Percentiles rank a stretch among this genome's conserved stretches.
Evolutionary conservation across 2,113 vertebrate genomes (phyloP).

Genomic region (Dunckerocampus dactyliophorus): DNA sequence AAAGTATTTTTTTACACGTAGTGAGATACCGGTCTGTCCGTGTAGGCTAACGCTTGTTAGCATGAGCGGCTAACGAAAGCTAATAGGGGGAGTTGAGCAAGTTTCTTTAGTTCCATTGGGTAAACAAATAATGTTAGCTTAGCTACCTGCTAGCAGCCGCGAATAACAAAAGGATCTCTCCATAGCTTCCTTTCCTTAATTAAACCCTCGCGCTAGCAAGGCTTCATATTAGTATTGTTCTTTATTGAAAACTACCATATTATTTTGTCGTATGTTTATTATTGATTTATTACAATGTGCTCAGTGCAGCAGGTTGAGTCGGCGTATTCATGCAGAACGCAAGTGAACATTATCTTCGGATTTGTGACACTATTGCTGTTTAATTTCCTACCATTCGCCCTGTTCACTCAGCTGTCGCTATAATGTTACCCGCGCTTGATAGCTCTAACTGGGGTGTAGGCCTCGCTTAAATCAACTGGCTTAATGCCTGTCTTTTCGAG

Average conservation of each 20-base stretch:
- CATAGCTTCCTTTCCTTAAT: not conserved
- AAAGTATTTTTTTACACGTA: slow-evolving; percentile 28
- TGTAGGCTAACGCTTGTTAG: slow-evolving; percentile 62
- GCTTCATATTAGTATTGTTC: not conserved
- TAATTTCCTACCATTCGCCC: not conserved
- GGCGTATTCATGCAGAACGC: not conserved
- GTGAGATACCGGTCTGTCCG: slow-evolving; percentile 45
- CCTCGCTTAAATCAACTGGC: slow-evolving; percentile 16
- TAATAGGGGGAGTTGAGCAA: slow-evolving; percentile 56
- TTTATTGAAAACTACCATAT: not conserved
- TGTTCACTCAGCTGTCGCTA: slow-evolving; percentile 21
- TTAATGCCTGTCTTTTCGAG: not conserved
- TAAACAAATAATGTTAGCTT: slow-evolving; percentile 65
- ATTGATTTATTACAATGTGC: not conserved
- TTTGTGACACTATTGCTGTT: not conserved
- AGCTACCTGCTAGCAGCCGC: slow-evolving; percentile 48
- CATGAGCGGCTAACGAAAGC: slow-evolving; percentile 55
- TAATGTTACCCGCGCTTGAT: slow-evolving; percentile 42
- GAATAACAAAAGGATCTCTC: slow-evolving; percentile 30
- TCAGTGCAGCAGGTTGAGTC: not conserved
- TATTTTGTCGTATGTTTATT: no score
- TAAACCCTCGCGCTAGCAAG: not conserved
- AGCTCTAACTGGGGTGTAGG: slow-evolving; percentile 42
- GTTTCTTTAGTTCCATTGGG: slow-evolving; percentile 49
- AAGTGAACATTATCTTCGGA: not conserved